Conservation (phyloP, 2,797 vertebrate genomes). For the Cetoscarus ocellatus region DNA sequence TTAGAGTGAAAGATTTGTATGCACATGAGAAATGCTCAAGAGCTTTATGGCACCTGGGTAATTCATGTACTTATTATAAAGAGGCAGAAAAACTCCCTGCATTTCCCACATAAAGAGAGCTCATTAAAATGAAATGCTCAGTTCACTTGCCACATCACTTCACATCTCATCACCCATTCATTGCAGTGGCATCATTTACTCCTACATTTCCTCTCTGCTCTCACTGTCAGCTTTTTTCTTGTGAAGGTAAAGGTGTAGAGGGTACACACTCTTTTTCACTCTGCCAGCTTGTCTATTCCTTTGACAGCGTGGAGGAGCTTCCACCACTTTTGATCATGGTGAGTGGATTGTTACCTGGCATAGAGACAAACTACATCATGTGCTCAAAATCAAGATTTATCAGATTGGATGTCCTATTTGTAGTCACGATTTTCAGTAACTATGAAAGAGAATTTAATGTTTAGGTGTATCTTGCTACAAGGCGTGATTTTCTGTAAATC, state of each 20-base stretch:
- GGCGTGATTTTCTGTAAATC: slow-evolving; percentile 3
- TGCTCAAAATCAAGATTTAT: neutral
- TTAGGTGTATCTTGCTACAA: neutral
- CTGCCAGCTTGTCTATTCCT: slow-evolving; percentile 31
- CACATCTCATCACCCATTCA: slow-evolving; percentile 19
- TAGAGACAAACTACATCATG: slow-evolving; percentile 12
- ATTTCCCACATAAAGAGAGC: slow-evolving; percentile 5
- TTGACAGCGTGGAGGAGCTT: slow-evolving; percentile 36
- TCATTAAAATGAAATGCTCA: slow-evolving; percentile 9
- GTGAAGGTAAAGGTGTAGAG: slow-evolving; percentile 21
- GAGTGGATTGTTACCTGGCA: slow-evolving; percentile 18
- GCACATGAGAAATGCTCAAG: slow-evolving; percentile 6
- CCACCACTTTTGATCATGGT: slow-evolving; percentile 36
- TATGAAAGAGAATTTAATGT: neutral
- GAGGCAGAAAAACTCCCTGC: neutral
- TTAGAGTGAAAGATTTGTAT: neutral
- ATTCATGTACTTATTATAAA: slow-evolving; percentile 4
- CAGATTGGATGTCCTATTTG: neutral
- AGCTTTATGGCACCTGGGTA: neutral
- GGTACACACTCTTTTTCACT: slow-evolving; percentile 18
- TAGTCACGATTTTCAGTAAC: slow-evolving; percentile 2
- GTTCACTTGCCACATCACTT: slow-evolving; percentile 29
- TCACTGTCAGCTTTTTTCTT: slow-evolving; percentile 3
- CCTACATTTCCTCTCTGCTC: slow-evolving; percentile 9
- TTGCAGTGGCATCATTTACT: slow-evolving; percentile 23